Conservation (phyloP, 2,888 invertebrate species). For the Busseola fusca region DNA sequence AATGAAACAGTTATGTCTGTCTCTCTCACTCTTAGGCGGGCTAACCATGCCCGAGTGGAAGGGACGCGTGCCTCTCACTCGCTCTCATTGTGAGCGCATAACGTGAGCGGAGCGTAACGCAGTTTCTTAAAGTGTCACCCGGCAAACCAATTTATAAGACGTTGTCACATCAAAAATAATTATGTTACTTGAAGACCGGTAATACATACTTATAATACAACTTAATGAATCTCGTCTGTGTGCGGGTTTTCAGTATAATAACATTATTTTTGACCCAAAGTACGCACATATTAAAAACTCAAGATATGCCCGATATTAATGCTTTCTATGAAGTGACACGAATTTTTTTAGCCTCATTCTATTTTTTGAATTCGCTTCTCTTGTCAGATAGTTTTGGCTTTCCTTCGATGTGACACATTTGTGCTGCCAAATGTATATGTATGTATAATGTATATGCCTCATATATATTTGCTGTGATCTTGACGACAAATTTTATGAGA, state of each 20-base stretch:
- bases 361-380: background rate
- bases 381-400: background rate
- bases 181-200: background rate
- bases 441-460: too few relatives aligned
- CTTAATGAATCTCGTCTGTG: too few relatives aligned
- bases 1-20: too few relatives aligned
- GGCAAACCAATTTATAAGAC: too few relatives aligned
- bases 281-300: background rate
- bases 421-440: background rate
- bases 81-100: too few relatives aligned
- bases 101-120: too few relatives aligned
- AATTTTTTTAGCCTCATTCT: background rate
- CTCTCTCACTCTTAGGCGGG: too few relatives aligned
- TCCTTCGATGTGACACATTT: background rate
- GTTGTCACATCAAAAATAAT: too few relatives aligned
- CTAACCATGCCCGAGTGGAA: too few relatives aligned
- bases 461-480: background rate
- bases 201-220: background rate
- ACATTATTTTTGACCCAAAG: background rate
- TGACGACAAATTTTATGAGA: background rate
- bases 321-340: background rate
- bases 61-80: too few relatives aligned
- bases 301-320: background rate
- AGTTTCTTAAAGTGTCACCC: too few relatives aligned
- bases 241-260: background rate